Conservation (phyloP, 2,888 invertebrate species). For the Timandra comae region DNA sequence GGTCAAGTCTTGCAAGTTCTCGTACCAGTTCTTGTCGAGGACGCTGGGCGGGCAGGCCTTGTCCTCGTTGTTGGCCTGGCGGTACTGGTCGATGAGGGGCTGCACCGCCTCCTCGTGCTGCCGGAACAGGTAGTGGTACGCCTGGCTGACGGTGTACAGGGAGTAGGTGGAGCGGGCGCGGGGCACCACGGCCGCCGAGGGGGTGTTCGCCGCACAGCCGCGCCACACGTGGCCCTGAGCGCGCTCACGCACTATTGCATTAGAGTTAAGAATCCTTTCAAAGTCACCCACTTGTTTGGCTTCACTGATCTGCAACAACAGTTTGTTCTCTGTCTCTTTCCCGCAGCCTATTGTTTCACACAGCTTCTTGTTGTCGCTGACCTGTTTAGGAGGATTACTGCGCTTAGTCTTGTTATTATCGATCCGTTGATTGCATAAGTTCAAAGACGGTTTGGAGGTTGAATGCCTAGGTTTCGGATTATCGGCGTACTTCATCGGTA, state of each 20-base stretch:
- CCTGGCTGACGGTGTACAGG: conserved; percentile 58
- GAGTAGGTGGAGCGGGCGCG: conserved; percentile 64
- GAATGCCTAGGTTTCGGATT: conserved; percentile 44
- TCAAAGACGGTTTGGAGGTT: conserved; percentile 48
- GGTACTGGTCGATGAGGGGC: conserved; percentile 57
- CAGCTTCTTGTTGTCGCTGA: conserved; percentile 65
- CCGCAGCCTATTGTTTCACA: conserved; percentile 51
- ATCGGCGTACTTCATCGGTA: conserved; percentile 66
- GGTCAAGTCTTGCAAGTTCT: conserved; percentile 61
- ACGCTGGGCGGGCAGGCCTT: conserved; percentile 38
- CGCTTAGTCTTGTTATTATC: conserved; percentile 57
- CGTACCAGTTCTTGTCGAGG: conserved; percentile 51
- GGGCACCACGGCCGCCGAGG: conserved; percentile 49
- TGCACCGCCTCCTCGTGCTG: conserved; percentile 69
- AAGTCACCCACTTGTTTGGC: conserved; percentile 78
- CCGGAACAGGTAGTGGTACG: conserved; percentile 61
- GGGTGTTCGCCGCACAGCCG: conserved; percentile 42
- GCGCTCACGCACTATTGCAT: conserved; percentile 70
- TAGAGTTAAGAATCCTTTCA: conserved; percentile 79
- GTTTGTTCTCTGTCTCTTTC: conserved; percentile 70
- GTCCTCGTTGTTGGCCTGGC: conserved; percentile 37
- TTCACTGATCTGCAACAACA: conserved; percentile 76
- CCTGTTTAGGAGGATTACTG: conserved; percentile 65
- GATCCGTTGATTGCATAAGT: conserved; percentile 32
- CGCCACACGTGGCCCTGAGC: conserved; percentile 63